A percentile compares a stretch with the other conserved stretches of the same genome.
Conservation (phyloP, 2,888 invertebrate genomes). For the Pseudoips prasinana region DNA sequence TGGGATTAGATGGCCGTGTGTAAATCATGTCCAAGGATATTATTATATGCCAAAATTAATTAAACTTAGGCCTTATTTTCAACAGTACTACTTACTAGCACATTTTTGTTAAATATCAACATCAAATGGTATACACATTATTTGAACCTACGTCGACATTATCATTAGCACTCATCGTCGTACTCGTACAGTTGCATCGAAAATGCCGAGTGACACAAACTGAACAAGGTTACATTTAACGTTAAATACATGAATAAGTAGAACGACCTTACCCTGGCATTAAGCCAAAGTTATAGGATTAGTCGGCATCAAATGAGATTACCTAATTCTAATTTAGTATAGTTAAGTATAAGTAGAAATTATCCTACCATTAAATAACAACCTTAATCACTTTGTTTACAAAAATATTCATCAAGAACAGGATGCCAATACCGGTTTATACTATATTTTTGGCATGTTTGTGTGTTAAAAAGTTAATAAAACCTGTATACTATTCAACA, state of each 20-base stretch:
- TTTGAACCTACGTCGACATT: too few species aligned
- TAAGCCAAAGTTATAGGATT: constrained; percentile 20
- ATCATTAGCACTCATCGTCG: too few species aligned
- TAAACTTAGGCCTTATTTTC: too few species aligned
- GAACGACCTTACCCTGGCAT: constrained; percentile 19
- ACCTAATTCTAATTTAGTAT: neutral
- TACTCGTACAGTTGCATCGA: too few species aligned
- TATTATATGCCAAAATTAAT: too few species aligned
- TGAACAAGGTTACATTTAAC: constrained; percentile 15
- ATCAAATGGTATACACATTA: too few species aligned
- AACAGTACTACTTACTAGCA: too few species aligned
- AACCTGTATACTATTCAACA: constrained; percentile 6
- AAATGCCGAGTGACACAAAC: too few species aligned
- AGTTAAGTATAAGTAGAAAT: constrained; percentile 15
- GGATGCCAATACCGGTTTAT: constrained; percentile 18
- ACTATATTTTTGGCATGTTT: constrained; percentile 2
- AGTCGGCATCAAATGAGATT: constrained; percentile 10
- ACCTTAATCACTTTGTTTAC: constrained; percentile 39
- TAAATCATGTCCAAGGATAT: too few species aligned
- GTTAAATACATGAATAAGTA: constrained; percentile 16
- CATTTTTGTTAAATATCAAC: too few species aligned
- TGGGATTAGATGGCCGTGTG: too few species aligned
- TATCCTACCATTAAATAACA: constrained; percentile 23
- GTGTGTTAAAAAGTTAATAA: constrained; percentile 6
- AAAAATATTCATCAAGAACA: constrained; percentile 13